Evolutionary conservation across 2,797 vertebrate genomes (phyloP).

Genomic region (Sternarchorhynchus goeldii): DNA sequence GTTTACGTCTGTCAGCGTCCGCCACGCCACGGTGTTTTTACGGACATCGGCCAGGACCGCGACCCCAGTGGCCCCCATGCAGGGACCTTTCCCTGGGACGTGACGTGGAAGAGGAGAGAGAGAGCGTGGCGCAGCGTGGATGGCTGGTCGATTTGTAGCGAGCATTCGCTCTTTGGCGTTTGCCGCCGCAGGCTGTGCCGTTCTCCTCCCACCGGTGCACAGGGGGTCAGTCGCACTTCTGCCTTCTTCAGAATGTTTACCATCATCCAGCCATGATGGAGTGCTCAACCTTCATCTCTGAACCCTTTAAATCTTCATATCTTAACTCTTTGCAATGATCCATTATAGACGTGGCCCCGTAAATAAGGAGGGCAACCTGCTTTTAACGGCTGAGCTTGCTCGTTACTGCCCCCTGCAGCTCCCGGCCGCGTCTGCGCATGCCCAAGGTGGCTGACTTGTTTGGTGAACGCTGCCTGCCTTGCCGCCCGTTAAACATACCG

Average conservation of each 20-base stretch:
- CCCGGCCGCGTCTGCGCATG: too few species aligned
- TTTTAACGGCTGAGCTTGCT: constrained; percentile 58
- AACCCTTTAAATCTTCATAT: constrained; percentile 35
- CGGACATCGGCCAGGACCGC: constrained; percentile 17
- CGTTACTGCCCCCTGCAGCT: too few species aligned
- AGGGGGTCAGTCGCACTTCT: constrained; percentile 14
- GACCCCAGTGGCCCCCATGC: constrained; percentile 15
- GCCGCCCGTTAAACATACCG: constrained; percentile 9
- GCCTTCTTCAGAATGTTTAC: constrained; percentile 10
- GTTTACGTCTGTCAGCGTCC: constrained; percentile 31
- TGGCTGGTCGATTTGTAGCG: constrained; percentile 34
- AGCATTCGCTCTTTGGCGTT: constrained; percentile 16
- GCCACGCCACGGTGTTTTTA: constrained; percentile 27
- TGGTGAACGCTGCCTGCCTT: constrained; percentile 28
- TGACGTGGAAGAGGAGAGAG: constrained; percentile 12
- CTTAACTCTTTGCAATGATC: constrained; percentile 51
- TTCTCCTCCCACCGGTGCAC: constrained; percentile 12
- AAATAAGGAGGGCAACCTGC: constrained; percentile 54
- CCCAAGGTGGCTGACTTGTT: constrained; percentile 29
- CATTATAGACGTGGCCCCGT: constrained; percentile 51
- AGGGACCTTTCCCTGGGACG: constrained; percentile 10
- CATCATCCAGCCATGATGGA: background rate
- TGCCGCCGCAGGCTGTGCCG: constrained; percentile 32
- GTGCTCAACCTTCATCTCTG: constrained; percentile 29
- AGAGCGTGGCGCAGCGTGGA: constrained; percentile 27